Evolutionary conservation across 2,797 vertebrate genomes (phyloP).

Genomic region (Lepus townsendii): DNA sequence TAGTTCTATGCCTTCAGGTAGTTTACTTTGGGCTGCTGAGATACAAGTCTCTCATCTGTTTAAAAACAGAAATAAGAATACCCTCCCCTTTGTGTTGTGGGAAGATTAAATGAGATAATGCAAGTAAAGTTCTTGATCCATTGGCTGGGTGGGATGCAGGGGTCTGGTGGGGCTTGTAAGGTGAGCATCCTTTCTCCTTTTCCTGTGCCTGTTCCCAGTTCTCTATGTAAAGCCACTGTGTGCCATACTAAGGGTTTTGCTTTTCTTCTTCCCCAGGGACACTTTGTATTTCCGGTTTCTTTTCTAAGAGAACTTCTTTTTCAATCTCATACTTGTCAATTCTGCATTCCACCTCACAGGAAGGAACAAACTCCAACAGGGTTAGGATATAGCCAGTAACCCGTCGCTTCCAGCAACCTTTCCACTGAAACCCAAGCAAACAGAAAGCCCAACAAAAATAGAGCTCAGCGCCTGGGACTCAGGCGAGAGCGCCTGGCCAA

Average conservation of each 20-base stretch:
- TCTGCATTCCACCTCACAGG: background rate
- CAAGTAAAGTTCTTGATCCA: background rate
- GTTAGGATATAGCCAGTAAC: background rate
- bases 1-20: background rate
- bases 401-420: background rate
- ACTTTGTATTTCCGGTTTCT: background rate
- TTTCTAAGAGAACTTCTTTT: conserved; percentile 34
- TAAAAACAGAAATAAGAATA: conserved; percentile 50
- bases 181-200: background rate
- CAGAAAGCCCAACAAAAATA: background rate
- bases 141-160: background rate
- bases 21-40: conserved; percentile 39
- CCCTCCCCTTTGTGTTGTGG: background rate
- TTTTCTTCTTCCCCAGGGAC: conserved; percentile 2
- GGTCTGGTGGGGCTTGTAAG: background rate
- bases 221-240: conserved; percentile 21
- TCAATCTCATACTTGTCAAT: background rate
- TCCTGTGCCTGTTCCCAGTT: background rate
- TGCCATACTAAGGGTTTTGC: background rate
- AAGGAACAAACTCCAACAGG: background rate
- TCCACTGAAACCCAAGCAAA: background rate
- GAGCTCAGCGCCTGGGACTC: no score
- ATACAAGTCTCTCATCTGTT: conserved; percentile 35
- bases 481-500: background rate
- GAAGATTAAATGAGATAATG: conserved; percentile 64